Base-by-base conservation (phyloP, 2,888 invertebrate genomes). In the Celastrina argiolus region DNA sequence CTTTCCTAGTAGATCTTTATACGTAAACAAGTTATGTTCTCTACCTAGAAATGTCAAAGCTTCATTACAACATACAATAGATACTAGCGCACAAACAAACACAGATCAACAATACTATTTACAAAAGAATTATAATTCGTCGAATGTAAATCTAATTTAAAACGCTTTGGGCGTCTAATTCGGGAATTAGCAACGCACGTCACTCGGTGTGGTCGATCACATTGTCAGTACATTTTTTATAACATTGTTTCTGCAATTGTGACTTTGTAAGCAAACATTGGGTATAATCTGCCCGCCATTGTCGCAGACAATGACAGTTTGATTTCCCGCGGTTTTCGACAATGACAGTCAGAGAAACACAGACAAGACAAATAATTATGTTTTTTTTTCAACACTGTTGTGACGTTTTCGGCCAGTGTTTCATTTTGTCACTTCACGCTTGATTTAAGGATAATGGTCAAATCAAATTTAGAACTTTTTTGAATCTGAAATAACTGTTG, bases 131-230 rank as follows among this genome's bases (percentile, higher is more conserved):
- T 51, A 51, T 51, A 51, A 51, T 51, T 51, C 26, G 22, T 12
- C 26, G 22, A 51, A 51, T 71, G 51, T 58, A 68, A 70, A 68
- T 63, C 68, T 63, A 70, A 70, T 73, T 70, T 67, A 71, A 74
- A 74, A 72, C 73, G 69, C 68, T 72, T 71, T 36, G 61, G 73
- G 75, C 72, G 73, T 73, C 74, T 77, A 85, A 87, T 86, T 83
- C 75, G 78, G 80, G 82, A 88, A 89, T 90, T 90, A 83, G 87
- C 84, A 81, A 90, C 87, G 89, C 83, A 79, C 75, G 76, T 84
- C 85, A 79, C 76, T 56, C 80, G 79, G 87, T 91, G 90, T 88
- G 89, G 88, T 88, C 86, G 78, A 70, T 86, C 81, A 83, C 77
- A 71, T 70, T 66, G 68, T 69, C 74, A 76, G 87, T 80, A 68